These are phyloP conservation scores for Mizuhopecten yessoensis DNA, from an alignment of 1,140 invertebrate genomes.

Conservation along the genomic window DNA sequence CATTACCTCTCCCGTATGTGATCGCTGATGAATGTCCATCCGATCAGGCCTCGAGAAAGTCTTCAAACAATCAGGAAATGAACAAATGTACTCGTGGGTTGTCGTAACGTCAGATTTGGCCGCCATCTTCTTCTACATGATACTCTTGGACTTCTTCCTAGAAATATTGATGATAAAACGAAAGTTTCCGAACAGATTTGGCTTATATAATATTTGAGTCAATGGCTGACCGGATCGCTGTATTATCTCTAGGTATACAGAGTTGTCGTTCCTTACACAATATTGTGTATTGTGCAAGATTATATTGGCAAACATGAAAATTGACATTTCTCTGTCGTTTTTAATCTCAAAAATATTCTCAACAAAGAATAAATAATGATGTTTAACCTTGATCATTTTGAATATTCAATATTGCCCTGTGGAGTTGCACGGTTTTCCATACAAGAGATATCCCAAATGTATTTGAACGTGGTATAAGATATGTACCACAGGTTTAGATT, in stretches of 20 bases:
- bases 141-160: background rate
- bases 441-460: no score
- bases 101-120: background rate
- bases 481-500: no score
- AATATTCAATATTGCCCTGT: no score
- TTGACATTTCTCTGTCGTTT: no score
- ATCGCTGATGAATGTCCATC: slow-evolving; percentile 52
- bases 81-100: slow-evolving; percentile 47
- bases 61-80: slow-evolving; percentile 50
- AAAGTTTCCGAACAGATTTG: background rate
- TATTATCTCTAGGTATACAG: background rate
- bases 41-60: slow-evolving; percentile 53
- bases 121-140: background rate
- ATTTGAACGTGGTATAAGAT: no score
- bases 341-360: no score
- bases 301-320: no score
- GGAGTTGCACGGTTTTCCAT: no score
- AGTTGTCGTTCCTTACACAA: no score
- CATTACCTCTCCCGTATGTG: slow-evolving; percentile 59
- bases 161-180: background rate
- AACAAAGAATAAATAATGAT: no score
- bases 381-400: no score
- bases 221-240: background rate
- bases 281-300: no score
- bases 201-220: background rate